These are phyloP conservation scores for Pogonocichla stellata DNA, from an alignment of 2,113 vertebrate species.

Conservation along the genomic window DNA sequence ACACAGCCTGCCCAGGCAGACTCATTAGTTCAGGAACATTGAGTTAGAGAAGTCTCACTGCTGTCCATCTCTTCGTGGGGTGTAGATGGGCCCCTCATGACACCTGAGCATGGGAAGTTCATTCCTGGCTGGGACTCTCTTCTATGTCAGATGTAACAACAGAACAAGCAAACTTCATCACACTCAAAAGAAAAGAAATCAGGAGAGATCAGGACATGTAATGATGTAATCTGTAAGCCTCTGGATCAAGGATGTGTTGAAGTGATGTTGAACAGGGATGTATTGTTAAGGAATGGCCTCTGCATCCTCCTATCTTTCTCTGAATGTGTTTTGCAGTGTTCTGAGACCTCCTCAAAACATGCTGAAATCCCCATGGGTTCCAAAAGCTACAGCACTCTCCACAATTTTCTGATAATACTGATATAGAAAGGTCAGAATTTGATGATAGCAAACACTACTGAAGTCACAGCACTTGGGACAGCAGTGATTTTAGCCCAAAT, in stretches of 20 bases:
- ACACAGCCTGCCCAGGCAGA: background rate
- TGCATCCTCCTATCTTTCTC: background rate
- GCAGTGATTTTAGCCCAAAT: background rate
- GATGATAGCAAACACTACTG: background rate
- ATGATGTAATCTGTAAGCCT: background rate
- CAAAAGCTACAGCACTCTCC: background rate
- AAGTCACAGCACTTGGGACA: background rate
- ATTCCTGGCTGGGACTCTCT: background rate
- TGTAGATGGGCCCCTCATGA: accelerated
- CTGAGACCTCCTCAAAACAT: background rate
- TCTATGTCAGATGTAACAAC: background rate
- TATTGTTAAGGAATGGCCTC: background rate
- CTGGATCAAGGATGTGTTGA: background rate
- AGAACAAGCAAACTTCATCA: background rate
- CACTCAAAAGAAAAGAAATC: background rate
- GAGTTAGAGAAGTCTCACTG: background rate
- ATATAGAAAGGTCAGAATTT: background rate
- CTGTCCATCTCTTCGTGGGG: background rate
- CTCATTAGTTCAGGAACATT: background rate
- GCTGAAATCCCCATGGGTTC: background rate
- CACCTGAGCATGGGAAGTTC: background rate
- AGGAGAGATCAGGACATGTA: background rate
- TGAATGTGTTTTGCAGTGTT: background rate
- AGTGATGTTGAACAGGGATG: background rate
- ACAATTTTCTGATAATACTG: background rate